phyloP scores from a whole-genome alignment of 2,113 vertebrate species.

The Tor tambroides region DNA sequence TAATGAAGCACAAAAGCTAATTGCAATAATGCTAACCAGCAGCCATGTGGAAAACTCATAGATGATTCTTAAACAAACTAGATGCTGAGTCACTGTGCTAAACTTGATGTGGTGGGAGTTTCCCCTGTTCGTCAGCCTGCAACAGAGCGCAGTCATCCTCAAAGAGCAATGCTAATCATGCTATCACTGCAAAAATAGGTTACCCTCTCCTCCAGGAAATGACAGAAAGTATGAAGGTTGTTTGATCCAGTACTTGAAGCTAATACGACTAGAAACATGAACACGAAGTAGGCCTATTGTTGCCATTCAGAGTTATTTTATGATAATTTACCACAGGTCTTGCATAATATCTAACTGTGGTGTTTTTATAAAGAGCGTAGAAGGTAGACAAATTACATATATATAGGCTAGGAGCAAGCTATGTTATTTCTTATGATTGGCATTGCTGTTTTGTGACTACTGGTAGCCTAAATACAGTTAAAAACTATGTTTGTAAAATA shows the following conservation, averaged over 20 bases:
- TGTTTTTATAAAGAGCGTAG: background rate
- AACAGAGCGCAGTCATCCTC: constrained; percentile 25
- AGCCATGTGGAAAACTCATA: background rate
- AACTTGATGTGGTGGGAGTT: constrained; percentile 17
- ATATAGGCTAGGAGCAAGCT: background rate
- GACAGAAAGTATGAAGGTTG: constrained; percentile 6
- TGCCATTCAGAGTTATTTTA: constrained; percentile 8
- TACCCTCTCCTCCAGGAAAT: constrained; percentile 18
- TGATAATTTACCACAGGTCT: background rate
- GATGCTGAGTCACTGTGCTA: constrained; percentile 7
- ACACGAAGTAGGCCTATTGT: constrained; percentile 6
- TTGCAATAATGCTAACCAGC: constrained; percentile 5
- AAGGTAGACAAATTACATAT: background rate
- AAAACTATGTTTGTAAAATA: background rate
- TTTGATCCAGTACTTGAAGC: constrained; percentile 1
- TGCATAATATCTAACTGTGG: background rate
- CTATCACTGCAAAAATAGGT: constrained; percentile 21
- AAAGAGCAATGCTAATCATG: constrained; percentile 26
- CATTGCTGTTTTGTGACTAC: background rate
- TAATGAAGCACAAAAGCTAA: background rate
- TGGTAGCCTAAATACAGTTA: background rate
- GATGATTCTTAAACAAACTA: constrained; percentile 23
- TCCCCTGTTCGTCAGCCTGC: constrained; percentile 3
- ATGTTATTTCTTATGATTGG: background rate
- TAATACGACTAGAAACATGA: background rate